A percentile compares a stretch with the other conserved stretches of the same genome.
Evolutionary conservation across 2,113 vertebrate species (phyloP).

Genomic region (Cyphomyrus discorhynchus): DNA sequence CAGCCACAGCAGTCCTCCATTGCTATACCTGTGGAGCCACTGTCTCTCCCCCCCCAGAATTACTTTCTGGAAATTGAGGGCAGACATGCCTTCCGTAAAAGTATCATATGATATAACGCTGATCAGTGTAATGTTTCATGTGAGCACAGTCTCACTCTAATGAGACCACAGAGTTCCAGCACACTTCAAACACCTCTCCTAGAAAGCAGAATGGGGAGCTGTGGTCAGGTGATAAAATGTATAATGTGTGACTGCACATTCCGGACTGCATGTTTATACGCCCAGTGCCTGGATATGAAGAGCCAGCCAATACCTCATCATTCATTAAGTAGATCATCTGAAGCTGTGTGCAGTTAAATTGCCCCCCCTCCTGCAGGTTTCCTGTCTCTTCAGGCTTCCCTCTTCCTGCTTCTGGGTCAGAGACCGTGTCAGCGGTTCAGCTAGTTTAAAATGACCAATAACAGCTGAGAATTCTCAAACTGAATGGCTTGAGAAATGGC

Average conservation of each 20-base stretch:
- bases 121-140: neutral
- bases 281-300: neutral
- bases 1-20: neutral
- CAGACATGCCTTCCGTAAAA: neutral
- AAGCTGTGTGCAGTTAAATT: neutral
- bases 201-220: neutral
- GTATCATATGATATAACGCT: neutral
- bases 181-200: neutral
- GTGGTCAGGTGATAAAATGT: neutral
- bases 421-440: neutral
- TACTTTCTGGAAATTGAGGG: neutral
- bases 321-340: neutral
- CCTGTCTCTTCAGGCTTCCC: neutral
- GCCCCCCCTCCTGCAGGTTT: neutral
- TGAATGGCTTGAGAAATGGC: neutral
- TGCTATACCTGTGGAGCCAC: neutral
- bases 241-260: neutral
- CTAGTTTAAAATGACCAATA: neutral
- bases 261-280: neutral
- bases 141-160: neutral
- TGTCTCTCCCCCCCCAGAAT: neutral
- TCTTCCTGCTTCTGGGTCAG: neutral
- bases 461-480: slow-evolving; percentile 1
- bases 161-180: neutral
- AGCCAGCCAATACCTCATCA: neutral